These are phyloP conservation scores for Cryptus viduatorius DNA, from an alignment of 2,888 invertebrate genomes.

Conservation along the genomic window DNA sequence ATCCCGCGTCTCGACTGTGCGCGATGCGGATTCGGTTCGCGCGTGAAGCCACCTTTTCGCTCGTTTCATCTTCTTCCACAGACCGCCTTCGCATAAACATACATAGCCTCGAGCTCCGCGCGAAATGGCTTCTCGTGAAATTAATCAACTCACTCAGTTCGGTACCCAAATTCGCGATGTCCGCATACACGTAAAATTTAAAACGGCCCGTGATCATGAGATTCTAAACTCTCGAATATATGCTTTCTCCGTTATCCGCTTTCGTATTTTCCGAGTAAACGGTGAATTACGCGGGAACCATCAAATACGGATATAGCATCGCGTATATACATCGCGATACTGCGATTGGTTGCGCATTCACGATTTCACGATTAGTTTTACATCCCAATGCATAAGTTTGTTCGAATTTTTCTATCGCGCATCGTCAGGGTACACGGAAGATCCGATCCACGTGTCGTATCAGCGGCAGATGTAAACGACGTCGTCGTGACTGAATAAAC, in stretches of 20 bases:
- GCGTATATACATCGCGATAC: neutral
- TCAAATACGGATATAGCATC: slow-evolving; percentile 33
- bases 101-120: slow-evolving; percentile 39
- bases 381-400: slow-evolving; percentile 9
- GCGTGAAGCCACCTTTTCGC: slow-evolving; percentile 62
- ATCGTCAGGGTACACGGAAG: slow-evolving; percentile 3
- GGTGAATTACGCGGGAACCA: slow-evolving; percentile 20
- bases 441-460: slow-evolving; percentile 28
- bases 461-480: slow-evolving; percentile 44
- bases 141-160: slow-evolving; percentile 56
- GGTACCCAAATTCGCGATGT: slow-evolving; percentile 28
- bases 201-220: slow-evolving; percentile 2
- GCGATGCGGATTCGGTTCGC: slow-evolving; percentile 73
- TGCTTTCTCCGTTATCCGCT: neutral
- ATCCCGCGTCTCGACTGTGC: slow-evolving; percentile 60
- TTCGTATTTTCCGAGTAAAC: slow-evolving; percentile 18
- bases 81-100: slow-evolving; percentile 57
- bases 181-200: neutral
- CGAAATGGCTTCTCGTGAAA: slow-evolving; percentile 52
- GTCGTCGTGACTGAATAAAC: slow-evolving; percentile 58
- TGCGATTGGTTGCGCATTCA: slow-evolving; percentile 40
- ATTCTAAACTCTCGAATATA: slow-evolving; percentile 18
- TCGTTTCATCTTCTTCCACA: slow-evolving; percentile 71
- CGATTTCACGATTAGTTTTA: slow-evolving; percentile 57
- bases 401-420: slow-evolving; percentile 28